Conservation (phyloP, 1,140 invertebrate species). For the Popillia japonica region DNA sequence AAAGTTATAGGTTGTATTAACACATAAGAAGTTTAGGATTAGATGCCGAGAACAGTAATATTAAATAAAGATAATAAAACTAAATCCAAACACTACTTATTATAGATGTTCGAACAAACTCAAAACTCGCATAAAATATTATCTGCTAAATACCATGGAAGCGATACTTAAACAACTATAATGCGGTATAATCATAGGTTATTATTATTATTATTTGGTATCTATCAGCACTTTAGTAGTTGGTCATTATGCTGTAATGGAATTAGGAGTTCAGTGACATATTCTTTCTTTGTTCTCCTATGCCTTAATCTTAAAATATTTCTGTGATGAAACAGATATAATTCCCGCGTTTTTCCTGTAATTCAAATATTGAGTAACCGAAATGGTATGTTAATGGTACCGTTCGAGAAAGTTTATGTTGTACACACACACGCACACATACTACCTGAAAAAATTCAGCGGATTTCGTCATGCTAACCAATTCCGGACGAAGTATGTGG, state of each 20-base stretch:
- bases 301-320: conserved; percentile 11
- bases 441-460: conserved; percentile 18
- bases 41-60: no score
- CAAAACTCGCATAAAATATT: conserved; percentile 11
- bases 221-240: not conserved
- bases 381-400: conserved; percentile 25
- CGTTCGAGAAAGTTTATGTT: conserved; percentile 26
- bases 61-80: not conserved
- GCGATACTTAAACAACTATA: not conserved
- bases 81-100: not conserved
- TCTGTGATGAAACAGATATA: conserved; percentile 22
- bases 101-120: not conserved
- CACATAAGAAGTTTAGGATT: no score
- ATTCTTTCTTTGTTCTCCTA: not conserved
- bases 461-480: conserved; percentile 14
- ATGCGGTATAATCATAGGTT: not conserved
- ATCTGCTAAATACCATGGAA: not conserved
- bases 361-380: conserved; percentile 33
- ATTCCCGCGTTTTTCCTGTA: conserved; percentile 23
- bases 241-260: not conserved
- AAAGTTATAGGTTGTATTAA: no score
- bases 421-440: not conserved
- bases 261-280: conserved; percentile 9
- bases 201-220: conserved; percentile 15
- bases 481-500: conserved; percentile 9